phyloP scores from a whole-genome alignment of 2,888 invertebrate genomes.

The Scelioninae gen. 1 region DNA sequence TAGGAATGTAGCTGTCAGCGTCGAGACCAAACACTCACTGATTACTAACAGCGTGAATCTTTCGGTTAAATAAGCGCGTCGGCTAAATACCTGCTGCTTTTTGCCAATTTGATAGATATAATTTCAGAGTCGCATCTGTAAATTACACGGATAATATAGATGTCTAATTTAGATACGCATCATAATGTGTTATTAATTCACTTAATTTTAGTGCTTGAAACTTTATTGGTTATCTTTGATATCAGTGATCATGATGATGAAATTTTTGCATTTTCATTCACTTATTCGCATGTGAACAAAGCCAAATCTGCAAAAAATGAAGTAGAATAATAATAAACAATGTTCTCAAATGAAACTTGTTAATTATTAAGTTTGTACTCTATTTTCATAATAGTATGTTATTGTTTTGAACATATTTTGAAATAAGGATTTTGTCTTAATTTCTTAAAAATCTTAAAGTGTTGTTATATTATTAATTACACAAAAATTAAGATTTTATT shows the following conservation, averaged over 20 bases:
- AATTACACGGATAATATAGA: neutral
- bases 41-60: conserved; percentile 8
- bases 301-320: neutral
- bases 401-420: too few species aligned
- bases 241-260: neutral
- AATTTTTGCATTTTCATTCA: conserved; percentile 23
- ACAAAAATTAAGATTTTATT: too few species aligned
- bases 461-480: too few species aligned
- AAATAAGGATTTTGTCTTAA: too few species aligned
- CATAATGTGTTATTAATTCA: neutral
- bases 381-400: too few species aligned
- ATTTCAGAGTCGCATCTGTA: neutral
- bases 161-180: neutral
- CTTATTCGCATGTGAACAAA: neutral
- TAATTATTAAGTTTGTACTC: too few species aligned
- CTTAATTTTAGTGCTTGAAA: neutral
- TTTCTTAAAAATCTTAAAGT: too few species aligned
- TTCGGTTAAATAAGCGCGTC: conserved; percentile 36
- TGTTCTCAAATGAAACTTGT: too few species aligned
- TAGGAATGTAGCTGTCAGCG: conserved; percentile 4
- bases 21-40: conserved; percentile 37
- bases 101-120: neutral
- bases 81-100: too few species aligned
- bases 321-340: too few species aligned
- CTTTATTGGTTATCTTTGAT: conserved; percentile 12